phyloP scores from a whole-genome alignment of 1,140 invertebrate species.

The Scaptomyza montana region DNA sequence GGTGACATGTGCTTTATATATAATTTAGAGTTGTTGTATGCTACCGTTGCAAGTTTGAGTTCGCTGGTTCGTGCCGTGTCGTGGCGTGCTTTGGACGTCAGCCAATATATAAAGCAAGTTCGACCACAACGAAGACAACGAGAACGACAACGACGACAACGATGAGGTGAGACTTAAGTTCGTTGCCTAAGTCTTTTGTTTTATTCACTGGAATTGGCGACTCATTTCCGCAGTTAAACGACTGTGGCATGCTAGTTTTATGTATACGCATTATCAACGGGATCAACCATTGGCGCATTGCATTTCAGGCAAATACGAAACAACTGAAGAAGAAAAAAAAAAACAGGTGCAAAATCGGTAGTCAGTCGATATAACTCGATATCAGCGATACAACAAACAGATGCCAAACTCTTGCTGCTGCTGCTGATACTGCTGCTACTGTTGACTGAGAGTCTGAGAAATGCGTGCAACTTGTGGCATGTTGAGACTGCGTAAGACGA shows the following conservation, averaged over 20 bases:
- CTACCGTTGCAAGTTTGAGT: slow-evolving; percentile 63
- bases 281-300: slow-evolving; percentile 60
- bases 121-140: background rate
- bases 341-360: slow-evolving; percentile 79
- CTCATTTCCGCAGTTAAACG: slow-evolving; percentile 70
- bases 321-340: background rate
- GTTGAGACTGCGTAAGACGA: slow-evolving; percentile 52
- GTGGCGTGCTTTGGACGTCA: slow-evolving; percentile 61
- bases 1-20: slow-evolving; percentile 83
- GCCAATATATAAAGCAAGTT: slow-evolving; percentile 45
- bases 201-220: slow-evolving; percentile 72
- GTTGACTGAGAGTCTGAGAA: slow-evolving; percentile 42
- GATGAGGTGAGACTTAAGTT: slow-evolving; percentile 44
- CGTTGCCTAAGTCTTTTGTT: slow-evolving; percentile 58
- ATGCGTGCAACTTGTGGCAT: slow-evolving; percentile 79
- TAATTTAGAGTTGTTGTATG: slow-evolving; percentile 77
- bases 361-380: slow-evolving; percentile 72
- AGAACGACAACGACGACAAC: background rate
- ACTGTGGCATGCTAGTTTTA: slow-evolving; percentile 77
- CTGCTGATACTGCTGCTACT: slow-evolving; percentile 16
- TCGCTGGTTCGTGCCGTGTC: slow-evolving; percentile 50
- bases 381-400: slow-evolving; percentile 45
- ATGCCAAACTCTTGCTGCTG: slow-evolving; percentile 41
- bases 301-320: slow-evolving; percentile 5
- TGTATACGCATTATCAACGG: slow-evolving; percentile 76